Evolutionary conservation across 2,797 vertebrate genomes (phyloP), one percentile per base, ranked within the genome.

Genomic region (Galagoides demidoff): DNA sequence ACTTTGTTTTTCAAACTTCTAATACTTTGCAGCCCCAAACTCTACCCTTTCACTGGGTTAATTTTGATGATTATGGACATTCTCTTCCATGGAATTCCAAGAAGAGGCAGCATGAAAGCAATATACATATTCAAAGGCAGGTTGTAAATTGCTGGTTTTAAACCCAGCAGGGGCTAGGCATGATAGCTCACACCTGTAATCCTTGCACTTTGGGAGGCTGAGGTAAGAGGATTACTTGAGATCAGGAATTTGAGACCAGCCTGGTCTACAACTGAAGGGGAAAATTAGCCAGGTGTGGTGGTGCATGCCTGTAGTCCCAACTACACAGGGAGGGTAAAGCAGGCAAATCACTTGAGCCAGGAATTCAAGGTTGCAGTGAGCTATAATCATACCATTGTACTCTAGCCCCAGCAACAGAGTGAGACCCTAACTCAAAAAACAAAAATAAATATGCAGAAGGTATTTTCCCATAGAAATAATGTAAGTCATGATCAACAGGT

Each of bases 381-480:
- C 64, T 66, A 16, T 20, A 17, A 66, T 66, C 31, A 9, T 16
- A 66, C n/a, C 31, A 66, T 31, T 66, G 64, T 31, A 66, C 64
- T 66, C 64, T 66, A 66, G 31, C 31, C 31, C 64, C 2, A 8
- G 64, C 64, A 66, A 34, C 31, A 66, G 64, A n/a, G 31, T 0
- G 7, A 66, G 64, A 66, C 64, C 31, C 31, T 66, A n/a, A n/a
- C 31, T 66, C 64, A n/a, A 9, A n/a, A 66, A 66, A 66, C 31
- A 66, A 31, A 66, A 66, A 66, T n/a, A 19, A 93, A 87, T 90
- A 68, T 57, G 71, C 89, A 89, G 90, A 81, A 66, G 85, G 19
- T n/a, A 57, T 74, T 96, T 94, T 89, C 84, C 93, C 68, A 25
- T 6, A 79, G 64, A 84, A 94, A 84, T 63, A 59, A 45, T 0